These are phyloP conservation scores for Poecile atricapillus DNA, from an alignment of 2,113 vertebrate genomes.

Conservation along the genomic window DNA sequence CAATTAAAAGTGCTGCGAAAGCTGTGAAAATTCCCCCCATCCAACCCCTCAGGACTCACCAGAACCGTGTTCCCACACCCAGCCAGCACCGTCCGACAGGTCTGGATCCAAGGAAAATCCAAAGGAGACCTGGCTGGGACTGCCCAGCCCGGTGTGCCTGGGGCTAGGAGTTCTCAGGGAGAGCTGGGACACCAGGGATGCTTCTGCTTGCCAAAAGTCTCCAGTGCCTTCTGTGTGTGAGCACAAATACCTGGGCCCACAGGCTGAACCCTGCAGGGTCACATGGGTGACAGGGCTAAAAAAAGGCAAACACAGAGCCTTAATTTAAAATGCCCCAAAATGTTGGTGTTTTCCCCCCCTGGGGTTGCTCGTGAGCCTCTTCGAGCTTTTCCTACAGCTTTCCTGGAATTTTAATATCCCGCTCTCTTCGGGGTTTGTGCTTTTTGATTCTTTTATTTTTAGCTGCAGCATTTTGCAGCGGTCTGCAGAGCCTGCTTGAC, in stretches of 20 bases:
- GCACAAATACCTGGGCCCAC: not conserved
- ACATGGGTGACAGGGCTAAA: not conserved
- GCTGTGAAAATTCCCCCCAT: not conserved
- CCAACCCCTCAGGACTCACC: slow-evolving; percentile 60
- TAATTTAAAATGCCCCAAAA: not conserved
- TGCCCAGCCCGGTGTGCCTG: not conserved
- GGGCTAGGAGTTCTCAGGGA: not conserved
- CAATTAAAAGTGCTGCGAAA: not conserved
- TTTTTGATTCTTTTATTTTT: slow-evolving; percentile 65
- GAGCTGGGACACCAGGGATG: not conserved
- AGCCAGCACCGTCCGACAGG: rapidly evolving
- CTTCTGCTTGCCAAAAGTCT: not conserved
- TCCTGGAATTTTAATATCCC: slow-evolving; percentile 2
- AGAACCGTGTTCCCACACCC: slow-evolving; percentile 33
- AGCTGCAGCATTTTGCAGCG: slow-evolving; percentile 36
- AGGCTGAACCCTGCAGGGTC: not conserved
- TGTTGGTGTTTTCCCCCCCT: not conserved
- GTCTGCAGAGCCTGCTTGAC: slow-evolving; percentile 73
- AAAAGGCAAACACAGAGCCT: not conserved
- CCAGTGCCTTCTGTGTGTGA: not conserved
- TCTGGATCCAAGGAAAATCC: not conserved
- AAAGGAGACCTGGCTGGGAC: no score
- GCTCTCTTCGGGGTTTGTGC: not conserved
- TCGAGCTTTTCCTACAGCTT: not conserved
- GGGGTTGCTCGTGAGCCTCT: not conserved